Evolutionary conservation across 2,888 invertebrate genomes (phyloP).

Genomic region (Agrochola macilenta): DNA sequence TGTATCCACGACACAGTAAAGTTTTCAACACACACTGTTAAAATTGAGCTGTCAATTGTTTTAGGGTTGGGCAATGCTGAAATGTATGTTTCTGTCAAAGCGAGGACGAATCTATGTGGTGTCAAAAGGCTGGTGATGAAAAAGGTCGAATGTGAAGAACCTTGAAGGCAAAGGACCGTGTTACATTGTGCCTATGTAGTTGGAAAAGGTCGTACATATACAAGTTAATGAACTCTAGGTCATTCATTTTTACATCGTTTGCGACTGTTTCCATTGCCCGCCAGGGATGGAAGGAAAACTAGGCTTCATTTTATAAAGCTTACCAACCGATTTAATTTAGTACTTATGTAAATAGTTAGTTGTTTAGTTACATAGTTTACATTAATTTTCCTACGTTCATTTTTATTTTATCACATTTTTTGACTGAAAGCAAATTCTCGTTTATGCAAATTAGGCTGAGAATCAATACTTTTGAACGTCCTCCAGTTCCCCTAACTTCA

Average conservation of each 20-base stretch:
- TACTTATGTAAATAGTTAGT: neutral
- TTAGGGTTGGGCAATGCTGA: slow-evolving; percentile 4
- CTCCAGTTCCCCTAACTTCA: neutral
- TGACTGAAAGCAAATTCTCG: neutral
- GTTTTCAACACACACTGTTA: slow-evolving; percentile 14
- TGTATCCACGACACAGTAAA: neutral
- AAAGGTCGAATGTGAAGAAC: slow-evolving; percentile 22
- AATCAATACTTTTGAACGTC: neutral
- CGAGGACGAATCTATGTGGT: slow-evolving; percentile 38
- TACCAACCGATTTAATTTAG: neutral
- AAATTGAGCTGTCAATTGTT: slow-evolving; percentile 20
- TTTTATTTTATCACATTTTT: neutral
- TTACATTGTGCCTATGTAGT: slow-evolving; percentile 34
- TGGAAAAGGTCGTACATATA: slow-evolving; percentile 29
- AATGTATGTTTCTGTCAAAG: slow-evolving; percentile 30
- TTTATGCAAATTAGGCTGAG: neutral
- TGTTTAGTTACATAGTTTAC: neutral
- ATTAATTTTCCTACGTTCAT: neutral
- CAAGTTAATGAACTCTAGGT: slow-evolving; percentile 19
- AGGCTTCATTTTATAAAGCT: neutral
- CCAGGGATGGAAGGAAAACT: neutral
- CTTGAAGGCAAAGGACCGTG: slow-evolving; percentile 30
- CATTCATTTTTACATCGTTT: neutral
- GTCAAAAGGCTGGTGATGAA: slow-evolving; percentile 13
- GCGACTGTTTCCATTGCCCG: neutral